phyloP scores from a whole-genome alignment of 2,797 vertebrate genomes.

The Eremophila alpestris region DNA sequence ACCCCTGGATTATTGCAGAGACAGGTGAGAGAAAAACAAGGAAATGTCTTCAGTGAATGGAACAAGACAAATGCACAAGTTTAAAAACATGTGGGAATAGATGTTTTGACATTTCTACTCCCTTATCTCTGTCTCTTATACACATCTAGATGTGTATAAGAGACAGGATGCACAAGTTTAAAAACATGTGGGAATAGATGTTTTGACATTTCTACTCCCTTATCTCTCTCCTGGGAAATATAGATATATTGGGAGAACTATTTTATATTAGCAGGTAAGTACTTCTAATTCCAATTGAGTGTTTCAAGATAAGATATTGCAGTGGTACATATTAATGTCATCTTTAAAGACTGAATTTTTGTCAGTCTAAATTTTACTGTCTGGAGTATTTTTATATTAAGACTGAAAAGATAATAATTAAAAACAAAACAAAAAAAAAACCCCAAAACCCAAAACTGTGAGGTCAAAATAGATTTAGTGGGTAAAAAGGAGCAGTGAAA shows the following conservation, averaged over 20 bases:
- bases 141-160: no score
- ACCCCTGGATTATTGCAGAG: neutral
- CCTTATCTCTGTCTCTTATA: neutral
- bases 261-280: neutral
- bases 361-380: neutral
- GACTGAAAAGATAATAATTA: neutral
- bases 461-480: neutral
- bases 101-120: neutral
- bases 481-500: neutral
- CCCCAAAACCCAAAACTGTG: neutral
- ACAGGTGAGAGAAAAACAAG: neutral
- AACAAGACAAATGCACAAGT: neutral
- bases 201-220: neutral
- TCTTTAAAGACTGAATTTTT: neutral
- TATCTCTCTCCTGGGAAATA: neutral
- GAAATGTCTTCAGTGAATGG: neutral
- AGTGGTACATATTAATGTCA: neutral
- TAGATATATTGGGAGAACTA: neutral
- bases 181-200: neutral
- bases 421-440: neutral
- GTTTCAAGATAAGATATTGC: neutral
- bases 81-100: neutral
- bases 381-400: neutral
- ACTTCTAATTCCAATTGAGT: neutral
- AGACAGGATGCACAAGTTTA: no score